These are phyloP conservation scores for Alces alces DNA, from an alignment of 2,113 vertebrate genomes.

Conservation along the genomic window DNA sequence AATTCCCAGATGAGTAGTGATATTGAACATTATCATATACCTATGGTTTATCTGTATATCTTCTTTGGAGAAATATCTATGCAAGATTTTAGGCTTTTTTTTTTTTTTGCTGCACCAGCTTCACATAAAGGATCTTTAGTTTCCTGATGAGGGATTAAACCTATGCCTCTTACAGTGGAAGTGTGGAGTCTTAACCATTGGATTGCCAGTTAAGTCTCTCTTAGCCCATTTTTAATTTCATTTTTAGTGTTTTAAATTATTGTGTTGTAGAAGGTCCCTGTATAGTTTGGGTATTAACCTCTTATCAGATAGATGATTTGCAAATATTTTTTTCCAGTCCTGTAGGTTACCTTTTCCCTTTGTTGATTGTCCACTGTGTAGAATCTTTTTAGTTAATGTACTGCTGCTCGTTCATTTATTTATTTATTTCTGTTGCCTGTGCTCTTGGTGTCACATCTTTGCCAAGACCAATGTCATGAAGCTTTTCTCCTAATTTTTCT, in stretches of 20 bases:
- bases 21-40: not conserved
- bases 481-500: not conserved
- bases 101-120: not conserved
- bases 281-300: not conserved
- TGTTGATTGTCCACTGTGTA: not conserved
- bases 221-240: not conserved
- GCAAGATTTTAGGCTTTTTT: not conserved
- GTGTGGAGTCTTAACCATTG: not conserved
- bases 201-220: not conserved
- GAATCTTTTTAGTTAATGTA: not conserved
- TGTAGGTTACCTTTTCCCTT: not conserved
- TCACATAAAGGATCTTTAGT: not conserved
- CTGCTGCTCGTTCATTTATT: not conserved
- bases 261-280: not conserved
- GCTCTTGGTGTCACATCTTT: not conserved
- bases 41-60: not conserved
- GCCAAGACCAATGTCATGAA: not conserved
- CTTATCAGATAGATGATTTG: not conserved
- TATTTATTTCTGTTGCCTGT: not conserved
- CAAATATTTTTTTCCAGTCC: not conserved
- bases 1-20: not conserved
- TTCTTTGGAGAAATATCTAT: not conserved
- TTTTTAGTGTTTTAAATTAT: not conserved
- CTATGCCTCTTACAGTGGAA: not conserved
- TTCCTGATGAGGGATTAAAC: not conserved